These are phyloP conservation scores for Drosophila nigricruria DNA, from an alignment of 2,888 invertebrate genomes.

Conservation along the genomic window DNA sequence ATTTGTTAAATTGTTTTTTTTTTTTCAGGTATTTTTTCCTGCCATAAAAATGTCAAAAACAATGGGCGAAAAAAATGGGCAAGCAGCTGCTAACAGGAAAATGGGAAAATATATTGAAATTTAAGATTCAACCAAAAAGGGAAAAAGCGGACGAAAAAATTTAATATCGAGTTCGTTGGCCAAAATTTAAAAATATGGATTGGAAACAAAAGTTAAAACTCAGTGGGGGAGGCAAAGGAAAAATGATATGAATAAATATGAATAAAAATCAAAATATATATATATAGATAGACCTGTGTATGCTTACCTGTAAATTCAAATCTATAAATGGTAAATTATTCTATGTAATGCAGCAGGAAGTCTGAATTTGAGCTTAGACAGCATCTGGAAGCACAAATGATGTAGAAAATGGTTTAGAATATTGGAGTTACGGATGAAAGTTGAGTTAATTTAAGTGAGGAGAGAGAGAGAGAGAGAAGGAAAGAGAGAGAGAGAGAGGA, in stretches of 20 bases:
- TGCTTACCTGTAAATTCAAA: neutral
- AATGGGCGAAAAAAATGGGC: slow-evolving; percentile 40
- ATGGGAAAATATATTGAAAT: slow-evolving; percentile 10
- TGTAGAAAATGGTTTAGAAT: neutral
- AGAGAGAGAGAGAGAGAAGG: too few species aligned
- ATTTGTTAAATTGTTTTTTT: slow-evolving; percentile 66
- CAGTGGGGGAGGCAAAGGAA: neutral
- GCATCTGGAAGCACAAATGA: neutral
- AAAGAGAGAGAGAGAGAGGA: too few species aligned
- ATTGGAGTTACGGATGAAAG: neutral
- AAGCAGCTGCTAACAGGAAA: slow-evolving; percentile 14
- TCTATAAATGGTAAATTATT: too few species aligned
- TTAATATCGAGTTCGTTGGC: neutral
- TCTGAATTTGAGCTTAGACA: neutral
- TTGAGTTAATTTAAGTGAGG: too few species aligned
- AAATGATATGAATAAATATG: neutral
- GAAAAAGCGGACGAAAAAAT: slow-evolving; percentile 11
- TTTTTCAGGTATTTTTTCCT: slow-evolving; percentile 35
- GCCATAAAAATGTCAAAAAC: slow-evolving; percentile 73
- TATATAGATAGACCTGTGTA: neutral
- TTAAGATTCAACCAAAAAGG: slow-evolving; percentile 1
- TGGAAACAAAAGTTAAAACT: neutral
- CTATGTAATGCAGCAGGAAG: too few species aligned
- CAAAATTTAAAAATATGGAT: neutral
- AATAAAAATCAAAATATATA: neutral